These are phyloP conservation scores for Eolophus roseicapilla DNA, from an alignment of 2,113 vertebrate species.

Conservation along the genomic window DNA sequence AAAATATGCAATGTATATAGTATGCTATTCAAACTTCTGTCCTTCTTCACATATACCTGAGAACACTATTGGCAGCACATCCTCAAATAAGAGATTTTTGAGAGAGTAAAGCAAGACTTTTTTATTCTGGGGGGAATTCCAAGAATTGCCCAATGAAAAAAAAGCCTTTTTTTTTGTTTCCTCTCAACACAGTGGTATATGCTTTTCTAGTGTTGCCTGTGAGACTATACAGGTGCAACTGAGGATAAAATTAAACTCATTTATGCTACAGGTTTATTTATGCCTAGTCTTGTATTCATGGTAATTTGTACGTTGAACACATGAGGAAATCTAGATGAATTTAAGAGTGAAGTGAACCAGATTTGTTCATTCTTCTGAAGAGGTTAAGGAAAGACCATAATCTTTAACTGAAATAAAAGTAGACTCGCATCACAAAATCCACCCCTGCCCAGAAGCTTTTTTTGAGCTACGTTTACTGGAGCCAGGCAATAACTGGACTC, in stretches of 20 bases:
- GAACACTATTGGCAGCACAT: background rate
- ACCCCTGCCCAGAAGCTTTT: background rate
- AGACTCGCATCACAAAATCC: background rate
- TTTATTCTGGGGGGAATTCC: background rate
- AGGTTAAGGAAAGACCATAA: background rate
- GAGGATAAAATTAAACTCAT: background rate
- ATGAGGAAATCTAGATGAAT: background rate
- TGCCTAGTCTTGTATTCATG: background rate
- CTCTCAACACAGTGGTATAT: background rate
- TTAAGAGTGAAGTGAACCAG: background rate
- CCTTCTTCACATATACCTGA: background rate
- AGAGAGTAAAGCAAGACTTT: background rate
- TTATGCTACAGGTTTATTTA: background rate
- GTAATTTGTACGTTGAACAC: background rate
- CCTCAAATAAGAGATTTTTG: background rate
- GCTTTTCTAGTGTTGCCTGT: background rate
- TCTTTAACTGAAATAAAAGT: background rate
- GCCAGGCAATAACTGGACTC: background rate
- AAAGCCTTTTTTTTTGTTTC: background rate
- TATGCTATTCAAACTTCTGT: background rate
- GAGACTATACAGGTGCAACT: background rate
- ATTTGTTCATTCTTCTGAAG: background rate
- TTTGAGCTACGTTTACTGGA: background rate
- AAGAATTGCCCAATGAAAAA: background rate
- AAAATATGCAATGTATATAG: background rate